Evolutionary conservation across 1,140 invertebrate species (phyloP).

Genomic region (Thereuonema tuberculata): DNA sequence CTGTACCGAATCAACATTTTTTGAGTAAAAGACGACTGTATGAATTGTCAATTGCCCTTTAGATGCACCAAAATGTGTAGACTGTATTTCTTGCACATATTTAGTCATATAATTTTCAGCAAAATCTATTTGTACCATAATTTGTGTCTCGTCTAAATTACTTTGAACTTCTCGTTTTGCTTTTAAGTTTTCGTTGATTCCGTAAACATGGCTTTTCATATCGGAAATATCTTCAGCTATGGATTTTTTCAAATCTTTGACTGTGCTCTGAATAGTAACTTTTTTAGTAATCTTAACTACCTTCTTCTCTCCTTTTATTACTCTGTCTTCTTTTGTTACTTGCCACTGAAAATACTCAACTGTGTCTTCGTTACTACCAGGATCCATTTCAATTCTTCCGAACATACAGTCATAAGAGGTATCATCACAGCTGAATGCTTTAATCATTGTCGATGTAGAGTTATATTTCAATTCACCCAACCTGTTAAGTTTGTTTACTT

Average conservation of each 20-base stretch:
- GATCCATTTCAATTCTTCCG: background rate
- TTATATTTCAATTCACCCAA: background rate
- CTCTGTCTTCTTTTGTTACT: background rate
- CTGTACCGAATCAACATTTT: background rate
- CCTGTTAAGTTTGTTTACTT: background rate
- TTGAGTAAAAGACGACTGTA: constrained; percentile 11
- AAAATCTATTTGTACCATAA: constrained; percentile 13
- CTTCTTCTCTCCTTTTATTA: background rate
- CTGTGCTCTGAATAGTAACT: background rate
- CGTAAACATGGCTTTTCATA: background rate
- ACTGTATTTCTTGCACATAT: constrained; percentile 14
- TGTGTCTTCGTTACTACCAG: background rate
- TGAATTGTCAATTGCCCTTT: constrained; percentile 15
- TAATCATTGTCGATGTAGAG: background rate
- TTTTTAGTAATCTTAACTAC: background rate
- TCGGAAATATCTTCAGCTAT: background rate
- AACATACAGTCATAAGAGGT: background rate
- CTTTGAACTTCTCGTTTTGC: background rate
- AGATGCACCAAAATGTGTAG: constrained; percentile 18
- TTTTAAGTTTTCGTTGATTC: background rate
- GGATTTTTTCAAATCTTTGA: background rate
- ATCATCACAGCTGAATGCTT: background rate
- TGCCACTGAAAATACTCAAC: background rate
- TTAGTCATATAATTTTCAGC: constrained; percentile 15
- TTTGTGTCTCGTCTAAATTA: background rate